Conservation (phyloP, 2,797 vertebrate genomes). For the Darevskia mixta region DNA sequence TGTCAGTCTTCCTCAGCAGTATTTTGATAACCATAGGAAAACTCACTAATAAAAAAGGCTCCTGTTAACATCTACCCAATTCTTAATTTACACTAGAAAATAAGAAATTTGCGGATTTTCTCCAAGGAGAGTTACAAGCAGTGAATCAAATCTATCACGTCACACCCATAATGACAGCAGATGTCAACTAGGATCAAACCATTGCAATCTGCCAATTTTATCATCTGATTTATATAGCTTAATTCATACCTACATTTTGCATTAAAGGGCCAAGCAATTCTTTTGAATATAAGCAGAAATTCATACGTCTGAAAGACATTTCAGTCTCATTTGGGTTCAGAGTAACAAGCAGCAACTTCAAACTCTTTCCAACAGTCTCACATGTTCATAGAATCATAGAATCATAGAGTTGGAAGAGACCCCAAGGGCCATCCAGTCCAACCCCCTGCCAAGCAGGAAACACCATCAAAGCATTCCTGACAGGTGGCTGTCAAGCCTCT, state of each 20-base stretch:
- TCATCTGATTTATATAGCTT: not conserved
- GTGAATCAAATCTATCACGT: conserved; percentile 10
- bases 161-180: not conserved
- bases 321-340: not conserved
- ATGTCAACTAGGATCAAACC: not conserved
- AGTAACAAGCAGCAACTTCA: not conserved
- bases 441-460: too few species aligned
- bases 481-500: too few species aligned
- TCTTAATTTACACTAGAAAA: conserved; percentile 32
- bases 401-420: too few species aligned
- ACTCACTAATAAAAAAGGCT: not conserved
- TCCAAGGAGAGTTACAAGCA: conserved; percentile 21
- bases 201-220: not conserved
- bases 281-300: not conserved
- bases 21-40: not conserved
- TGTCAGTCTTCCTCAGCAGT: not conserved
- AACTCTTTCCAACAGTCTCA: not conserved
- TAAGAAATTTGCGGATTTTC: conserved; percentile 2
- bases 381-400: too few species aligned
- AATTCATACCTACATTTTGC: not conserved
- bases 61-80: not conserved
- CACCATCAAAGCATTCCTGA: too few species aligned
- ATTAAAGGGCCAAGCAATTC: not conserved
- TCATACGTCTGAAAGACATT: too few species aligned
- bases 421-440: too few species aligned